Evolutionary conservation across 2,888 invertebrate genomes (phyloP), one percentile per base, ranked within the genome.

Genomic region (Amiota minor): DNA sequence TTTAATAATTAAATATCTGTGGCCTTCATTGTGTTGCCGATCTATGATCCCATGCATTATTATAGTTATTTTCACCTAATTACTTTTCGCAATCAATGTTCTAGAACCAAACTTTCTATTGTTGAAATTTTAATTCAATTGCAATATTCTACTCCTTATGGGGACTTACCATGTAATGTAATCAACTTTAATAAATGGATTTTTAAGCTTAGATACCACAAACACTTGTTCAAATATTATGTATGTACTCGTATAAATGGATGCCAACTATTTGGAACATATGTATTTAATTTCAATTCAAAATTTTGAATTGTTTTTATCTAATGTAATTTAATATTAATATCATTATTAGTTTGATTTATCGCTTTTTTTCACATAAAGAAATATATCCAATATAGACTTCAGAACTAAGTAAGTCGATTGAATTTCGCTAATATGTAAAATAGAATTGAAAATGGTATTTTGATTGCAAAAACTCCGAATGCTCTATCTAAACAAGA

Each of bases 111-210:
- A 8, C n/a, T 45, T 9, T n/a, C 2, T 62, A 45, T 62, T 62
- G 14, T n/a, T 62, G 11, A n/a, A n/a, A n/a, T n/a, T n/a, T n/a
- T n/a, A n/a, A n/a, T n/a, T n/a, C n/a, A n/a, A n/a, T n/a, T n/a
- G n/a, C n/a, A n/a, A n/a, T n/a, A n/a, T n/a, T n/a, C n/a, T n/a
- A n/a, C n/a, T n/a, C 9, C 8, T 16, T 35, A 16, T 53, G 9
- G 9, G 14, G 9, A 23, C 14, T 14, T 23, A 62, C 45, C 62
- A 9, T 12, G 35, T 23, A 62, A 11, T 62, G n/a, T 12, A 35
- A 62, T 62, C 45, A 23, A 74, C 81, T 77, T 83, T 83, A 80
- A 73, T 75, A 67, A 59, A 74, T 80, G 81, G 81, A 83, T 81
- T 79, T 83, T 80, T 78, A 4, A 77, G 75, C 65, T 77, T 77